Evolutionary conservation across 1,140 invertebrate species (phyloP).

Genomic region (Potamilus streckersoni): DNA sequence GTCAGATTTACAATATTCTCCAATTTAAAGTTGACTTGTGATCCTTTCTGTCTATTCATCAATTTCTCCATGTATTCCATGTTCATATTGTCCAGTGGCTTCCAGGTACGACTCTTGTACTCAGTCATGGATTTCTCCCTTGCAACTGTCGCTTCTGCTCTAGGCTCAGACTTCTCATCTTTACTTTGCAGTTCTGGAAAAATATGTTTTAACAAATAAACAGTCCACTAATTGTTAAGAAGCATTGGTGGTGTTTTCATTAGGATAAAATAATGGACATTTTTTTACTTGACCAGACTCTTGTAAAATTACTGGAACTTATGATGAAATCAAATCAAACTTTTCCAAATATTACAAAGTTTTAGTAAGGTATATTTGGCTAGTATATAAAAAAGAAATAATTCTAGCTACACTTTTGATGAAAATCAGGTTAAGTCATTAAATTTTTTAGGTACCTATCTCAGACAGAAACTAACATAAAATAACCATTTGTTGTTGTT

Average conservation of each 20-base stretch:
- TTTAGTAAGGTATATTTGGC: too few species aligned
- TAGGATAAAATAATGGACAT: too few species aligned
- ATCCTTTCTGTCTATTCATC: slow-evolving; percentile 38
- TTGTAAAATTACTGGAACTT: too few species aligned
- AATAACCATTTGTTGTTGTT: too few species aligned
- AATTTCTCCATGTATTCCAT: slow-evolving; percentile 50
- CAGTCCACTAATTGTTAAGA: neutral
- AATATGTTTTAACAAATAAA: slow-evolving; percentile 1
- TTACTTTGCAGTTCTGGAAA: slow-evolving; percentile 47
- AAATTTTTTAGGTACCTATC: too few species aligned
- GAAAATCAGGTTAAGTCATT: too few species aligned
- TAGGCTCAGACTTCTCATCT: slow-evolving; percentile 28
- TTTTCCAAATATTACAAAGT: too few species aligned
- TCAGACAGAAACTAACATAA: too few species aligned
- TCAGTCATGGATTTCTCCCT: slow-evolving; percentile 23
- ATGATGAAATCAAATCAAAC: too few species aligned
- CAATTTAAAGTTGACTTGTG: slow-evolving; percentile 51
- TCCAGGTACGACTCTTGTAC: slow-evolving; percentile 42
- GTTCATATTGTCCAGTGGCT: slow-evolving; percentile 63
- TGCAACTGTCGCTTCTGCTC: slow-evolving; percentile 10
- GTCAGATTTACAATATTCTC: neutral
- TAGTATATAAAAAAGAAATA: too few species aligned
- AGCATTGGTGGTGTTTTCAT: neutral
- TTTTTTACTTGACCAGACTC: too few species aligned
- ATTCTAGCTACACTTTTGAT: too few species aligned